Base-by-base conservation (phyloP, 2,797 vertebrate genomes). In the Yasuhikotakia modesta region DNA sequence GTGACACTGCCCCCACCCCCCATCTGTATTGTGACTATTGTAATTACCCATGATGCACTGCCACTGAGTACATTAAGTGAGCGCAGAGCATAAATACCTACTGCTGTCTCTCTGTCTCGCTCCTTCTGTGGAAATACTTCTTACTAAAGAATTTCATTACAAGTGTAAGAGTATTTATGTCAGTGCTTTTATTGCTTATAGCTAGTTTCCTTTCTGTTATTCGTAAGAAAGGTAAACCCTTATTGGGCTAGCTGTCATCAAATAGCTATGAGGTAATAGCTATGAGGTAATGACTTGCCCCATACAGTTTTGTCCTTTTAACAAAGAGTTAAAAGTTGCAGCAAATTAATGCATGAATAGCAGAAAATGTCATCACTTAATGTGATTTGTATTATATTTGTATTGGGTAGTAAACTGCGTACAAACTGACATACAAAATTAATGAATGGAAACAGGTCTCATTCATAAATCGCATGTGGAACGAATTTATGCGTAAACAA, bases 11-110 rank as follows among this genome's bases (percentile, higher is more conserved):
- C 76, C 89, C 86, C 81, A 90, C 76, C 88, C 86, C 87, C 81
- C 81, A 90, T 92, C 87, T 90, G 89, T 92, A 90, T 90, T 91
- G 88, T 90, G 90, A 90, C 90, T 88, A 84, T 89, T 88, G 89
- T 89, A 91, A 90, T 92, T 92, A 90, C 90, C 88, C 88, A 88
- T 90, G 88, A 91, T 82, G 85, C 77, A 57, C 85, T 80, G 88
- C 83, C 74, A 82, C 84, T 82, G 78, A 85, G 76, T 73, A 60
- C 69, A 79, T 77, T 68, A 78, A 79, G 71, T 55, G 63, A 80
- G 75, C 81, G 67, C 58, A 76, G 71, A 66, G 73, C 70, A 75
- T 81, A 63, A 76, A 73, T 52, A 52, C 27, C 63, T 19, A 46
- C 46, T 64, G 50, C 45, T 72, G 32, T n/a, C 55, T 82, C 74